A percentile compares a stretch with the other conserved stretches of the same genome.
phyloP scores from a whole-genome alignment of 2,113 vertebrate genomes.

The Calonectris borealis region DNA sequence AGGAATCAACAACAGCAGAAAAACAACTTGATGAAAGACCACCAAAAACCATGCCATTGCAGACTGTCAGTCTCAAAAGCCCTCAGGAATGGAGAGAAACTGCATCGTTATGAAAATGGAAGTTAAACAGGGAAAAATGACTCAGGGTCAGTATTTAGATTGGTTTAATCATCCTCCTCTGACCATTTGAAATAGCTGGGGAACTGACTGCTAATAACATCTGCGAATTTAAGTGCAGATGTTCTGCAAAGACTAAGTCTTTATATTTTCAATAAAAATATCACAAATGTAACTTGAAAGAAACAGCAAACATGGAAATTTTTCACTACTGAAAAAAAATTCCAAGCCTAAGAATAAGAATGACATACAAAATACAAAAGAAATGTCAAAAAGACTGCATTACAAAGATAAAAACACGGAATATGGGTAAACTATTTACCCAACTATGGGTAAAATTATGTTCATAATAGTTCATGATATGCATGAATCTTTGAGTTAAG shows the following conservation, averaged over 20 bases:
- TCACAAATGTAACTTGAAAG: neutral
- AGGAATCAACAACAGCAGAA: neutral
- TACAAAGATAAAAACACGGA: neutral
- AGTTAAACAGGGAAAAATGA: neutral
- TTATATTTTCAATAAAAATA: neutral
- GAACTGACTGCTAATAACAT: neutral
- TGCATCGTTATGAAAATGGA: neutral
- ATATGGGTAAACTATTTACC: neutral
- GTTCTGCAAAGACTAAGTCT: neutral
- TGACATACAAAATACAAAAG: neutral
- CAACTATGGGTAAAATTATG: neutral
- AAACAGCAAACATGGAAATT: neutral
- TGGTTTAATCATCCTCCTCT: neutral
- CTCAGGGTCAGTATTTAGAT: neutral
- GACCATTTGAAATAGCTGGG: neutral
- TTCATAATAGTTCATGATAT: neutral
- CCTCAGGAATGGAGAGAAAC: neutral
- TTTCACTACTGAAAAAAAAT: neutral
- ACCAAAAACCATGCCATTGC: neutral
- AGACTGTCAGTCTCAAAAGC: neutral
- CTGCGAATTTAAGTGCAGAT: neutral
- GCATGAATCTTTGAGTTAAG: neutral
- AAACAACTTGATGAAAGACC: neutral
- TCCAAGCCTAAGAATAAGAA: neutral
- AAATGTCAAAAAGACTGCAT: neutral